A percentile compares a stretch with the other conserved stretches of the same genome.
These are phyloP conservation scores for Craseonycteris thonglongyai DNA, from an alignment of 2,113 vertebrate species.

Conservation along the genomic window DNA sequence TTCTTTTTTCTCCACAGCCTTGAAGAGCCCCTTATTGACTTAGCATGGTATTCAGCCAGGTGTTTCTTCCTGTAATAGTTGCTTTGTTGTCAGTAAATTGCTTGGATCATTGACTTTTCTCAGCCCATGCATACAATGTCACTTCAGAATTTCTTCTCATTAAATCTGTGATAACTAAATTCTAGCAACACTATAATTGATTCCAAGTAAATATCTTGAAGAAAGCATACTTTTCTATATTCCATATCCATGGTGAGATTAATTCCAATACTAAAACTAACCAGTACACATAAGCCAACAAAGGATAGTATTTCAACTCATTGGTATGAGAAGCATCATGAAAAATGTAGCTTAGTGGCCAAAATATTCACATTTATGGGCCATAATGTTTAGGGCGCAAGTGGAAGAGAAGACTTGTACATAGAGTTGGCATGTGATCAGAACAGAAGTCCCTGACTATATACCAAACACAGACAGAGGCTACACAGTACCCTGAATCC, in stretches of 20 bases:
- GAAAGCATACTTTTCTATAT: not conserved
- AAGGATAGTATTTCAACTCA: not conserved
- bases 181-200: not conserved
- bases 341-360: not conserved
- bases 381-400: not conserved
- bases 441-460: not conserved
- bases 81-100: constrained; percentile 39
- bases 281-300: not conserved
- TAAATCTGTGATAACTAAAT: not conserved
- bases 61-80: not conserved
- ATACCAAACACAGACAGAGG: not conserved
- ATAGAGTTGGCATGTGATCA: not conserved
- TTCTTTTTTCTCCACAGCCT: no score
- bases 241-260: not conserved
- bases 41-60: not conserved
- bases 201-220: not conserved
- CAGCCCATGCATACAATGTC: not conserved
- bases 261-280: not conserved
- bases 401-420: not conserved
- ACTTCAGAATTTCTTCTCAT: not conserved
- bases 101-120: not conserved
- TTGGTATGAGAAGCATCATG: not conserved
- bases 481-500: not conserved
- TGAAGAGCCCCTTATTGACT: constrained; percentile 24
- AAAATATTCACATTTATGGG: not conserved